Evolutionary conservation across 1,140 invertebrate genomes (phyloP), one percentile per base, ranked within the genome.

Genomic region (Drosophila neocordata): DNA sequence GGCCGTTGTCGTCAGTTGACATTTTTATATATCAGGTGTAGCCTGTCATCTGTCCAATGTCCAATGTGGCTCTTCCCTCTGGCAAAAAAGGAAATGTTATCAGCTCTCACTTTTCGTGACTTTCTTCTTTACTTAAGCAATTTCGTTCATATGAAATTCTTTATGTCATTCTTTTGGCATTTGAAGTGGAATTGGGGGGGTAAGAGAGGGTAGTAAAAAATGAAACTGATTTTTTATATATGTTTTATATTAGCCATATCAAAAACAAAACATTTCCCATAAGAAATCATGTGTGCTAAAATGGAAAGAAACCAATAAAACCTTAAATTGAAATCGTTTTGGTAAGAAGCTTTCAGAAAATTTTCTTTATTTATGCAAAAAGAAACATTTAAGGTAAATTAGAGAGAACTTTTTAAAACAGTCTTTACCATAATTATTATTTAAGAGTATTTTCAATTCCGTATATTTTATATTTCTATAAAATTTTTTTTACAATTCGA

Each of bases 21-120:
- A 77, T 78, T 82, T 81, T 82, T 82, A 82, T 88, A 87, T 79
- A 82, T 85, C 83, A 88, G 78, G 83, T 82, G 83, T 59, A 48
- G 8, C 63, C 69, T 55, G 62, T 69, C 27, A 38, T 48, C 51
- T 61, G 34, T 15, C 22, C 31, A 48, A 48, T 48, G 41, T 20
- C 41, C 41, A 1, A 44, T 44, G 15, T 20, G 6, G 15, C 4
- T 20, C 41, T 48, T 31, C 27, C 27, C 27, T 31, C 3, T 18
- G 1, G 41, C 15, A 15, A 5, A 9, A 18, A 4, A 48, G 41
- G 41, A 48, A 48, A 48, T 48, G 41, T 48, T 48, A 48, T 48
- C 34, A 18, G 31, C 38, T 57, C 24, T 41, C 35, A 31, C 27
- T 71, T 72, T 24, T 35, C 63, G 27, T 37, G 44, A 20, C 44